Evolutionary conservation across 2,888 invertebrate species (phyloP).

Genomic region (Argyresthia albistria): DNA sequence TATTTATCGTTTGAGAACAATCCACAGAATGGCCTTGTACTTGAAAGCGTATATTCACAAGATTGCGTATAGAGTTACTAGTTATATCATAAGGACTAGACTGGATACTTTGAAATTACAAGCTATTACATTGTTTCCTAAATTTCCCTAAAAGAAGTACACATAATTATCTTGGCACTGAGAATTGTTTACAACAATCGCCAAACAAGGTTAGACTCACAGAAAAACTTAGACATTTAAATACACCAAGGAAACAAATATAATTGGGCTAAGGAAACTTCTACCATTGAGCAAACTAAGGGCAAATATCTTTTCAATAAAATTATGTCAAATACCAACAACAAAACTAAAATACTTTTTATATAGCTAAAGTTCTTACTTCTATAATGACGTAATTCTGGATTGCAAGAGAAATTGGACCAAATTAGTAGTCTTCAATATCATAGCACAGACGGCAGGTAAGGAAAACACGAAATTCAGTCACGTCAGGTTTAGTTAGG

Average conservation of each 20-base stretch:
- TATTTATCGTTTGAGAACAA: too few species aligned
- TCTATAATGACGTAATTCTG: too few species aligned
- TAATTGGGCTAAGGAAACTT: conserved; percentile 27
- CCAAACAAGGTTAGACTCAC: neutral
- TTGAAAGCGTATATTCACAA: too few species aligned
- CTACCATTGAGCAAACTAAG: conserved; percentile 30
- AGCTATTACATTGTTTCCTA: conserved; percentile 4
- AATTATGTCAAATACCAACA: conserved; percentile 16
- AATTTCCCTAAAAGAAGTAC: neutral
- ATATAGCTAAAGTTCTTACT: too few species aligned
- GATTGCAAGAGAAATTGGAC: too few species aligned
- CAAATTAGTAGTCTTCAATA: too few species aligned
- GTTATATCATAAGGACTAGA: conserved; percentile 10
- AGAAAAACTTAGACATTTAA: neutral
- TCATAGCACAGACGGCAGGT: too few species aligned
- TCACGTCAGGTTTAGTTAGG: too few species aligned
- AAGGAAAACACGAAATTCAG: too few species aligned
- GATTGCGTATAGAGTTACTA: neutral
- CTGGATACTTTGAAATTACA: conserved; percentile 9
- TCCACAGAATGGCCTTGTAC: too few species aligned
- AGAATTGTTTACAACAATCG: neutral
- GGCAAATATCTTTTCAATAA: conserved; percentile 7
- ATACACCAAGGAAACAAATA: neutral
- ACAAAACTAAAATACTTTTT: too few species aligned
- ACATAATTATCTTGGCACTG: conserved; percentile 8